phyloP scores from a whole-genome alignment of 1,140 invertebrate genomes.

The Drosophila repleta region DNA sequence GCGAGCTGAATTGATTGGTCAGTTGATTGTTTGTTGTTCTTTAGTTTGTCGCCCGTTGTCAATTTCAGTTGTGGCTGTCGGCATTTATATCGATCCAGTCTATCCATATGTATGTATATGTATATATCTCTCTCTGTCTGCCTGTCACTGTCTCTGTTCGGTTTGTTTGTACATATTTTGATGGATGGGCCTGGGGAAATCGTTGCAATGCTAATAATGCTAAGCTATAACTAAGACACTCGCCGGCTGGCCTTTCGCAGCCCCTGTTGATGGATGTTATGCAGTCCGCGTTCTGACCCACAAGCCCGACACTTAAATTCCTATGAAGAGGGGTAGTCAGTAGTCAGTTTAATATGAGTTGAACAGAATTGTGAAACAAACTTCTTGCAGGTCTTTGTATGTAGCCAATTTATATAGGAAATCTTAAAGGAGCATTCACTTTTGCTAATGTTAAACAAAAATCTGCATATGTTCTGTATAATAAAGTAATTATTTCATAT shows the following conservation, averaged over 20 bases:
- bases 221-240: slow-evolving; percentile 12
- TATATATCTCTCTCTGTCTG: not conserved
- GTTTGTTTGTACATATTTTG: slow-evolving; percentile 42
- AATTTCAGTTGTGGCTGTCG: slow-evolving; percentile 42
- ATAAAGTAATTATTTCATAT: too few relatives aligned
- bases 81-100: slow-evolving; percentile 45
- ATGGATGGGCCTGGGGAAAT: slow-evolving; percentile 52
- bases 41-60: slow-evolving; percentile 35
- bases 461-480: too few relatives aligned
- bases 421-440: too few relatives aligned
- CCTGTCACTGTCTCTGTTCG: not conserved
- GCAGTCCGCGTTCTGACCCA: not conserved
- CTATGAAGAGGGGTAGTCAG: slow-evolving; percentile 8
- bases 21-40: slow-evolving; percentile 30
- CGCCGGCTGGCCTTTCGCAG: slow-evolving; percentile 13
- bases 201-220: slow-evolving; percentile 43
- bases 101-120: slow-evolving; percentile 1
- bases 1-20: slow-evolving; percentile 51
- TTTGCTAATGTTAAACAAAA: too few relatives aligned
- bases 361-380: too few relatives aligned
- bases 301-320: slow-evolving; percentile 15
- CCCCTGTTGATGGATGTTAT: slow-evolving; percentile 18
- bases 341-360: not conserved
- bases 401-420: too few relatives aligned
- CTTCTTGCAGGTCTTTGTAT: too few relatives aligned